Conservation (phyloP, 2,888 invertebrate species). For the Gastrophysa polygoni region DNA sequence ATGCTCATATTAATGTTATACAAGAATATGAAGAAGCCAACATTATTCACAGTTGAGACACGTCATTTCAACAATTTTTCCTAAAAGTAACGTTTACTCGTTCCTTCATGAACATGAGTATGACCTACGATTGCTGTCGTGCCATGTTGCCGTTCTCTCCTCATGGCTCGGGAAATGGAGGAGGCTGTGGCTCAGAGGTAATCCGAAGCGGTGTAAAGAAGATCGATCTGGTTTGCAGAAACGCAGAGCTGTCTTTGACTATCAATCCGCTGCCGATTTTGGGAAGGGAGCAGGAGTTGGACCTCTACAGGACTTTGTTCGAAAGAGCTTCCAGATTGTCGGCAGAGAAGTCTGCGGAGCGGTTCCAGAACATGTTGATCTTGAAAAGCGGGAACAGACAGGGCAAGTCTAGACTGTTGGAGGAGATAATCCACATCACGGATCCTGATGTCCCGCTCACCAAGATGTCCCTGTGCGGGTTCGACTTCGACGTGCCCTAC, state of each 20-base stretch:
- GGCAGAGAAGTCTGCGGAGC: background rate
- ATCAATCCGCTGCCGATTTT: conserved; percentile 53
- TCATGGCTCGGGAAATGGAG: no score
- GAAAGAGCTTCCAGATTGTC: conserved; percentile 29
- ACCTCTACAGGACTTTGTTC: conserved; percentile 43
- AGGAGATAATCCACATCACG: conserved; percentile 62
- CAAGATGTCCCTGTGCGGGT: conserved; percentile 51
- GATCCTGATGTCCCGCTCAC: conserved; percentile 54
- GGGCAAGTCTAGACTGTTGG: conserved; percentile 67
- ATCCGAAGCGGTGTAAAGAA: background rate
- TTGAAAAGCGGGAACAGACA: conserved; percentile 63
- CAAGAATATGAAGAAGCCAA: no score
- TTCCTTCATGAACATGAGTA: no score
- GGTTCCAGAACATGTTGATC: conserved; percentile 44
- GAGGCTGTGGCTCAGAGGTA: background rate
- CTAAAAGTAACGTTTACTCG: no score
- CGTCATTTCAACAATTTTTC: no score
- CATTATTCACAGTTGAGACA: no score
- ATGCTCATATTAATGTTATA: no score
- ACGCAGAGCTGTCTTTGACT: conserved; percentile 44
- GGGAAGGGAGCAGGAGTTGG: conserved; percentile 58
- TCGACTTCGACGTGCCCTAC: conserved; percentile 57
- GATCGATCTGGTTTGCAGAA: conserved; percentile 21
- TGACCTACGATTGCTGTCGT: no score
- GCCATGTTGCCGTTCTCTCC: no score